Evolutionary conservation across 2,113 vertebrate species (phyloP).

Genomic region (Pomatostomus ruficeps): DNA sequence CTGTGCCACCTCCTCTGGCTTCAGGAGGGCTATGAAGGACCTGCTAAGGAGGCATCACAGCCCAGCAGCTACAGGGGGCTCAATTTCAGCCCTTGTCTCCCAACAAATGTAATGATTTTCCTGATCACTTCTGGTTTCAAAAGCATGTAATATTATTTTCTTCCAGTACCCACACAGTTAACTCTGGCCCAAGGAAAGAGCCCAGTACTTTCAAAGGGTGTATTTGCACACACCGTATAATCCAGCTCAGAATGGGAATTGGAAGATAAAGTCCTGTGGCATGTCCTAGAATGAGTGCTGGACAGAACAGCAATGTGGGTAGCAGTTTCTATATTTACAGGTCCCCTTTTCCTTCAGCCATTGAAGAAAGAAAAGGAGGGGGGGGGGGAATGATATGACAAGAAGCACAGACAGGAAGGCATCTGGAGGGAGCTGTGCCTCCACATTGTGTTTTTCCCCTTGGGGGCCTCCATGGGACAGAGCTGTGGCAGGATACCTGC

Average conservation of each 20-base stretch:
- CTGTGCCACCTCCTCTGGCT: neutral
- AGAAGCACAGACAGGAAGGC: neutral
- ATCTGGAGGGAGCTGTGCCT: neutral
- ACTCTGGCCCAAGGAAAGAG: neutral
- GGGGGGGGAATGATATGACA: fast-evolving
- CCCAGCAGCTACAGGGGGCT: neutral
- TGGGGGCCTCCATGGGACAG: neutral
- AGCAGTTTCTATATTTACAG: neutral
- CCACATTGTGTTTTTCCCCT: neutral
- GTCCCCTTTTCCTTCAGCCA: neutral
- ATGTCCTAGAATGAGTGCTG: neutral
- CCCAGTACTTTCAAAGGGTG: neutral
- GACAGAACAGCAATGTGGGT: neutral
- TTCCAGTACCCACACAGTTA: neutral
- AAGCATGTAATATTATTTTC: neutral
- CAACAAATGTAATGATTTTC: neutral
- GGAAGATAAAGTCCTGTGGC: neutral
- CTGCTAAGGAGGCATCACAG: neutral
- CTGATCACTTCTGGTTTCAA: neutral
- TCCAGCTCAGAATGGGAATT: neutral
- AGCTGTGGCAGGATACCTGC: neutral
- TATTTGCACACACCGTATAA: neutral
- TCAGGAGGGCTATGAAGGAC: neutral
- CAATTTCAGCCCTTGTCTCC: neutral
- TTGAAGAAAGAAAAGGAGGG: neutral